Evolutionary conservation across 2,888 invertebrate species (phyloP), one percentile per base, ranked within the genome.

Genomic region (Eristalinus sepulchralis): DNA sequence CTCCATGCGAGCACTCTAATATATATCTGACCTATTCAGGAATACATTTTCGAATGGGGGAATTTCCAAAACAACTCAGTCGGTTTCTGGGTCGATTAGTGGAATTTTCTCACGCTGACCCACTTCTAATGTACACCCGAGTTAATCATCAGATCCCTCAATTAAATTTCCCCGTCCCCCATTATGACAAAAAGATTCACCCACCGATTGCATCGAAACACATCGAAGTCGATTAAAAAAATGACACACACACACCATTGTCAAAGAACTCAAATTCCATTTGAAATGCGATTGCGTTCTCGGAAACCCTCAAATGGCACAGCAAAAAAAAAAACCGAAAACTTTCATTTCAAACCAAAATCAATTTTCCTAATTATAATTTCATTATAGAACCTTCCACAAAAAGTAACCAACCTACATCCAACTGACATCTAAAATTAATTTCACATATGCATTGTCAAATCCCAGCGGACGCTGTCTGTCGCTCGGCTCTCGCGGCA

Each of bases 291-390:
- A 22, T n/a, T 24, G 1, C n/a, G 17, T 39, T 64, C 13, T 13
- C 9, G n/a, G 24, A n/a, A 64, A 64, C 1, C 39, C 64, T 9
- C 17, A 22, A 39, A 36, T 13, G 36, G 1, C 27, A 20, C 2
- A 27, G 5, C 2, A 27, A 27, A 2, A 27, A 27, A 27, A 2
- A 27, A 27, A 27, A 3, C 0, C 6, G n/a, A 1, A n/a, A 59
- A 70, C 68, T 59, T 70, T 70, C 57, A 70, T 36, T 70, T 59
- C n/a, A 24, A 24, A 27, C 68, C 34, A 55, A 68, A 67, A 55
- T 3, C 20, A n/a, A 53, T 67, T 36, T n/a, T 24, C 57, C 34
- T 68, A 57, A 59, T 70, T 70, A 59, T 17, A 57, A 59, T 70
- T 57, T 24, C 17, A 36, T 59, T 36, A 57, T 17, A 47, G 47